Base-by-base conservation (phyloP, 2,888 invertebrate genomes). In the Apotomis capreana region DNA sequence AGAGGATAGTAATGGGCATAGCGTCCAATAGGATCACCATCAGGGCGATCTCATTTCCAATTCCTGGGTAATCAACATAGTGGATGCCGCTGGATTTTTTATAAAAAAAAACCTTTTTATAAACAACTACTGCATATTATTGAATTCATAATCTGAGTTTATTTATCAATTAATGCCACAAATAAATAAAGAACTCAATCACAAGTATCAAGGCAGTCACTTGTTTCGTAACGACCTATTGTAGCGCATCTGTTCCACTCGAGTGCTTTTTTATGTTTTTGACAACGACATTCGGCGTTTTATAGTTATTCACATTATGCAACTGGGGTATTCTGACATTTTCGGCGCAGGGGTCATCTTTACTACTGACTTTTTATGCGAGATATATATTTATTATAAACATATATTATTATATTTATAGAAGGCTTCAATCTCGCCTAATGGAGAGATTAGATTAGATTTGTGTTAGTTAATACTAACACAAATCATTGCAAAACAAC, bases 181-280 rank as follows among this genome's bases (percentile, higher is more conserved):
- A 64, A 64, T 44, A 61, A 49, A 60, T 54, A 65, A 54, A 51
- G 54, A 58, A 63, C 52, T 60, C 37, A 15, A 63, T 57, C 62
- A 63, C 37, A 26, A 46, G 46, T 61, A 69, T 69, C 69, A 63
- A 44, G 46, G 26, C 63, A 46, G 64, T 57, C 61, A 75, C 74
- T 69, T 70, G 73, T 72, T 49, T 69, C 74, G 76, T 89, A 90
- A 91, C 87, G 88, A 90, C 83, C 84, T 81, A 89, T 90, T 91
- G 89, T 89, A 76, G 44, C 80, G 77, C 91, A 91, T 90, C 91
- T 91, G 91, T 88, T 87, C 81, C 69, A 64, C 74, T 76, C 71
- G 74, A 79, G 79, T 81, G 77, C 79, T 70, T 85, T 87, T 88
- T 86, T 87, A 78, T 73, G 63, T 73, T 70, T 65, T 70, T 70